phyloP scores from a whole-genome alignment of 2,888 invertebrate genomes.

The Drepanosiphum platanoidis region DNA sequence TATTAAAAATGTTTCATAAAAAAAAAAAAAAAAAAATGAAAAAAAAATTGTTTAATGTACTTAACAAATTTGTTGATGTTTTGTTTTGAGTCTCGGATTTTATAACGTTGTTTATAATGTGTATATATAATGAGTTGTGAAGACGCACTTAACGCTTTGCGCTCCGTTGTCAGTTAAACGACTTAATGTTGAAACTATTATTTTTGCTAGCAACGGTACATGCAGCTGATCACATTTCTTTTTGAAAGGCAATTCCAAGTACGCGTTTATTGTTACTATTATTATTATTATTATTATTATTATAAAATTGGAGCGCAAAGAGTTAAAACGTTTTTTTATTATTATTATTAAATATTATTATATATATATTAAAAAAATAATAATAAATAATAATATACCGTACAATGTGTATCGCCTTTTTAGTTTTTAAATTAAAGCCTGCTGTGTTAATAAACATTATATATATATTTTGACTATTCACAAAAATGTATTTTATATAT shows the following conservation, averaged over 20 bases:
- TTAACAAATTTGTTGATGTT: slow-evolving; percentile 58
- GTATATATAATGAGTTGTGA: slow-evolving; percentile 54
- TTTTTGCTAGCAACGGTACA: neutral
- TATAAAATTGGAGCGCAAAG: slow-evolving; percentile 47
- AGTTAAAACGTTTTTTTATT: slow-evolving; percentile 43
- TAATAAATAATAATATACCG: slow-evolving; percentile 28
- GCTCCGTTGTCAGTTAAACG: slow-evolving; percentile 34
- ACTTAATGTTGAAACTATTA: neutral
- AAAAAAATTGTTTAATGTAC: slow-evolving; percentile 47
- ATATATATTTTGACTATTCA: slow-evolving; percentile 39
- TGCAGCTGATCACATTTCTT: slow-evolving; percentile 4
- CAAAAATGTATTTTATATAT: slow-evolving; percentile 4
- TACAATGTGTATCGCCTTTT: slow-evolving; percentile 29
- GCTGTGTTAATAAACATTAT: slow-evolving; percentile 37
- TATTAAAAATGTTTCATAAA: slow-evolving; percentile 47
- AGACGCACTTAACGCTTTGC: slow-evolving; percentile 52
- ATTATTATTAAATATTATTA: slow-evolving; percentile 46
- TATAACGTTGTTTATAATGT: slow-evolving; percentile 58
- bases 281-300: slow-evolving; percentile 5
- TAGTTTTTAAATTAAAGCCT: slow-evolving; percentile 35
- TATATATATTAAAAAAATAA: slow-evolving; percentile 35
- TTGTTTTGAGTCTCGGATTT: slow-evolving; percentile 55
- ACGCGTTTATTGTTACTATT: slow-evolving; percentile 42
- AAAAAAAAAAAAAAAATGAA: neutral
- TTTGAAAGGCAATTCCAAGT: neutral